Evolutionary conservation across 2,113 vertebrate species (phyloP), one percentile per base, ranked within the genome.

Genomic region (Gasterosteus nipponicus): DNA sequence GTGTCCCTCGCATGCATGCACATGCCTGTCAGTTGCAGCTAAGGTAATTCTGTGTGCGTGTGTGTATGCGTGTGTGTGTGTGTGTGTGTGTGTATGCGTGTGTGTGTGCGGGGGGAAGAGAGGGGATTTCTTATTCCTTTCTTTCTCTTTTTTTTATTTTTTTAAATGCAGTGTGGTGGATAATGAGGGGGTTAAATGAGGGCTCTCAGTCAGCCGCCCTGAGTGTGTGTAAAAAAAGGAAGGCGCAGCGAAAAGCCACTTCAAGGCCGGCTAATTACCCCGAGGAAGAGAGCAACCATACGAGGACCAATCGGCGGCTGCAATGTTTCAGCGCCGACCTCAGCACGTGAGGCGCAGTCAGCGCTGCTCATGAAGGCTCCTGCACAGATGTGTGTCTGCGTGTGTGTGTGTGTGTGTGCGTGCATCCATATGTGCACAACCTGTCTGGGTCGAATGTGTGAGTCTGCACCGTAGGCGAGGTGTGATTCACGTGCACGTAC

Each of bases 121-220:
- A 44, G 77, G 56, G 79, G 59, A 42, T 64, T 64, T 53, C 49
- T 53, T 53, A 19, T 53, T 51, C 19, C 19, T 49, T 44, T 44
- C 42, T 3, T 44, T 16, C 16, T 16, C 12, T 46, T 16, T 46
- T 46, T 44, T 15, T 76, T 70, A 77, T 64, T 68, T 72, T 70
- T 78, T 83, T 88, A 92, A 94, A 87, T 90, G 90, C 76, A 92
- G 91, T 83, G 85, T 78, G 86, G 69, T 86, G 88, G 85, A 89
- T 94, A 93, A 94, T 93, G 92, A 92, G 78, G 93, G 49, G 86
- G 91, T 92, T 94, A 85, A 89, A 90, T 77, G 83, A 92, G 86
- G 86, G 84, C 86, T 87, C 89, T 84, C 84, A 91, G 92, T 93
- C 86, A 91, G 88, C 86, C 88, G 87, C 83, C 86, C 84, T 73